These are phyloP conservation scores for Cremastinae sp. DNA, from an alignment of 2,888 invertebrate genomes.

Conservation along the genomic window DNA sequence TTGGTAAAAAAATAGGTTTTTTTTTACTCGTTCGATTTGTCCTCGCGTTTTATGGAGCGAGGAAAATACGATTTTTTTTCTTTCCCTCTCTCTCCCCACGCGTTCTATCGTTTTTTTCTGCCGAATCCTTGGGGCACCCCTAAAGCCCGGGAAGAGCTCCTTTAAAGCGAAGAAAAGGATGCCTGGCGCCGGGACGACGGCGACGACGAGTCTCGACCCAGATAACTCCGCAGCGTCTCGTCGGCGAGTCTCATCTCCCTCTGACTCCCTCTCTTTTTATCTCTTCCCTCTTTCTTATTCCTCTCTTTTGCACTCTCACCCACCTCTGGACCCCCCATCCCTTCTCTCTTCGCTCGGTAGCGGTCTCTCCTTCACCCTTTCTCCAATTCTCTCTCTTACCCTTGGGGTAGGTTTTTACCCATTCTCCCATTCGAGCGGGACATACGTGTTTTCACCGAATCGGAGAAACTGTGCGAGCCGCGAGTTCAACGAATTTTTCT, in stretches of 20 bases:
- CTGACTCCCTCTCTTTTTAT: slow-evolving; percentile 70
- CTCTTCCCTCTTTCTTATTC: slow-evolving; percentile 68
- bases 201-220: slow-evolving; percentile 79
- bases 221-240: slow-evolving; percentile 73
- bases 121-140: slow-evolving; percentile 53
- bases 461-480: slow-evolving; percentile 24
- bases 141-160: slow-evolving; percentile 61
- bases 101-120: slow-evolving; percentile 35
- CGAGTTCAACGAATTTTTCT: slow-evolving; percentile 14
- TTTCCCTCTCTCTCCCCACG: slow-evolving; percentile 13
- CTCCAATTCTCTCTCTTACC: slow-evolving; percentile 39
- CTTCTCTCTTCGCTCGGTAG: slow-evolving; percentile 15
- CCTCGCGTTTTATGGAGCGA: slow-evolving; percentile 40
- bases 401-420: slow-evolving; percentile 75
- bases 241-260: slow-evolving; percentile 71
- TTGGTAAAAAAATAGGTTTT: slow-evolving; percentile 31
- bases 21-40: slow-evolving; percentile 23
- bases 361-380: slow-evolving; percentile 56
- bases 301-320: slow-evolving; percentile 69
- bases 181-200: slow-evolving; percentile 78
- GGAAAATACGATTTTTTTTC: slow-evolving; percentile 50
- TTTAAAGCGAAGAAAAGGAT: slow-evolving; percentile 70
- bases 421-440: slow-evolving; percentile 39
- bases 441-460: slow-evolving; percentile 37
- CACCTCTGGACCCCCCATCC: slow-evolving; percentile 56